Evolutionary conservation across 2,113 vertebrate species (phyloP), one percentile per base, ranked within the genome.

Genomic region (Rallus limicola): DNA sequence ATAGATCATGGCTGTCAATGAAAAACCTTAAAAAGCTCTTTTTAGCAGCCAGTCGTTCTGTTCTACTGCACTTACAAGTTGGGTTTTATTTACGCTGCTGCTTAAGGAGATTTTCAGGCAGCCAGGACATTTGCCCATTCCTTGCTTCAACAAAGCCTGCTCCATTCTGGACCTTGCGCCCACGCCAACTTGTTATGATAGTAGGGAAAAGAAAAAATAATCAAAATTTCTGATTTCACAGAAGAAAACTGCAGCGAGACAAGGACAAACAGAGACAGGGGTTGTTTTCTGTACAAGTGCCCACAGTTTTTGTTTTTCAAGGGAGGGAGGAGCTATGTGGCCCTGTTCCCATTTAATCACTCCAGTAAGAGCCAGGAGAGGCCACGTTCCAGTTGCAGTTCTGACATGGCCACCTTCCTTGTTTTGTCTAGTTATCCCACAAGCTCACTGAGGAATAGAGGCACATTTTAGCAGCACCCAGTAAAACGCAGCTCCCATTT

Each of bases 231-330:
- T 76, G 38, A 89, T 82, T 90, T 92, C 74, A 50, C 59, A 69
- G 86, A 53, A 63, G 59, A 92, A 92, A 96, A 87, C 50, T 55
- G 33, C 82, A 78, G 76, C 28, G 75, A 81, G 64, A 78, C 74
- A 88, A 93, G 76, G 85, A 81, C 77, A 84, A 88, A 85, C 69
- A 94, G 63, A 85, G 75, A 40, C 71, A 58, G 55, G 36, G 36
- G 53, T 25, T 93, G 85, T 92, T 95, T 95, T 81, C 76, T 83
- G 92, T 93, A 78, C 76, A 71, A 96, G 56, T 86, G 82, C 79
- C 90, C 85, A 67, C 34, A 88, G 90, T 48, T 96, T 93, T 94
- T 93, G 88, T 95, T 97, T 96, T 92, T 74, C 77, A 90, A 70
- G 69, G 34, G 80, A 90, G 82, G 95, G 90, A 95, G 94, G 88